Evolutionary conservation across 2,888 invertebrate genomes (phyloP).

Genomic region (Torymus auratus): DNA sequence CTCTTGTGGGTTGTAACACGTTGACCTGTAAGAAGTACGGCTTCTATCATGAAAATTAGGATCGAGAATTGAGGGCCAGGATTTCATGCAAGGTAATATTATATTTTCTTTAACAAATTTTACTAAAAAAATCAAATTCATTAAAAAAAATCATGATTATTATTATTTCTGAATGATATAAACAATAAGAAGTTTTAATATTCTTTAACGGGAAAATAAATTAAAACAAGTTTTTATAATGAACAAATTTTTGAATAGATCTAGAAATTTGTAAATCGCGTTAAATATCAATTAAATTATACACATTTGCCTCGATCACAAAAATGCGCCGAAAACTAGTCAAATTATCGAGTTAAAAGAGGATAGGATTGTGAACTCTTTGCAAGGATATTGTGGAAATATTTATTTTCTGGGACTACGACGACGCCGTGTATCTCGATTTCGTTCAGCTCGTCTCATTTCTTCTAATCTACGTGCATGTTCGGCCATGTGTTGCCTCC

Average conservation of each 20-base stretch:
- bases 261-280: slow-evolving; percentile 44
- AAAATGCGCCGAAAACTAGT: slow-evolving; percentile 48
- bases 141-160: slow-evolving; percentile 33
- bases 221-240: too few species aligned
- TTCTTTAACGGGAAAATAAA: slow-evolving; percentile 35
- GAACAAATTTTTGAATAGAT: slow-evolving; percentile 29
- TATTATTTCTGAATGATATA: slow-evolving; percentile 30
- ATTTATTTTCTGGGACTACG: slow-evolving; percentile 73
- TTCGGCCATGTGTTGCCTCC: slow-evolving; percentile 91
- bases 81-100: slow-evolving; percentile 47
- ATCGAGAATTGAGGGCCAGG: slow-evolving; percentile 51
- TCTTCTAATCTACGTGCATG: slow-evolving; percentile 88
- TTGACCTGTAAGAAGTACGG: slow-evolving; percentile 75
- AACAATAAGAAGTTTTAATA: slow-evolving; percentile 40
- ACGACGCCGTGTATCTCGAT: slow-evolving; percentile 73
- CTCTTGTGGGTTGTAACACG: slow-evolving; percentile 48
- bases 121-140: slow-evolving; percentile 48
- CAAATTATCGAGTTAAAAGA: slow-evolving; percentile 50
- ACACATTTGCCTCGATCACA: slow-evolving; percentile 55
- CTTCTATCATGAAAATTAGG: slow-evolving; percentile 70
- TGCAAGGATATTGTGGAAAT: slow-evolving; percentile 50
- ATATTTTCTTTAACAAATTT: slow-evolving; percentile 23
- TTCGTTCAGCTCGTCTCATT: slow-evolving; percentile 80
- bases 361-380: slow-evolving; percentile 40
- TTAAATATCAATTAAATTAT: slow-evolving; percentile 50